These are phyloP conservation scores for Rhinophrynus dorsalis DNA, from an alignment of 2,797 vertebrate species.

Conservation along the genomic window DNA sequence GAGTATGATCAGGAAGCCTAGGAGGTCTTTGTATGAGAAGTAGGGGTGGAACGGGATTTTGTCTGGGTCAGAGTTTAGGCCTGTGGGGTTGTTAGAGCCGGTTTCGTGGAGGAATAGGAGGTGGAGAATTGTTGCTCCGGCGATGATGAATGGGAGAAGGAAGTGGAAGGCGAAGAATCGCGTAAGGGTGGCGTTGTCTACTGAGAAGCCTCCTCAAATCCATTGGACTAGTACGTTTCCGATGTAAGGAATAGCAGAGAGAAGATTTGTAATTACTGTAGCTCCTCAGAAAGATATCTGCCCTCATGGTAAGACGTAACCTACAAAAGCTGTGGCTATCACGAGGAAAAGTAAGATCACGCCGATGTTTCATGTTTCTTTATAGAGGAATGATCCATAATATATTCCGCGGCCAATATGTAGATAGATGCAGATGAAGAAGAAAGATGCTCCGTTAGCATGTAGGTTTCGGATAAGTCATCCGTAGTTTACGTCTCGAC, in stretches of 20 bases:
- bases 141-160: too few species aligned
- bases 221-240: constrained; percentile 16
- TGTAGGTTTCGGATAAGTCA: too few species aligned
- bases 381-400: constrained; percentile 22
- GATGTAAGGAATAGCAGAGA: neutral
- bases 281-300: constrained; percentile 64
- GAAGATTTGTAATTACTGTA: constrained; percentile 49
- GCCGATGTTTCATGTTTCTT: constrained; percentile 57
- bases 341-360: neutral
- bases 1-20: too few species aligned
- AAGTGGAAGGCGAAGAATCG: too few species aligned
- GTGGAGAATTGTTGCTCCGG: too few species aligned
- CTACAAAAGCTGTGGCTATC: constrained; percentile 53
- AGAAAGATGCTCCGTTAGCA: too few species aligned
- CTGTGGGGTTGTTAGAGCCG: too few species aligned
- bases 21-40: too few species aligned
- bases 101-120: too few species aligned
- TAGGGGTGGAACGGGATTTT: too few species aligned
- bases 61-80: too few species aligned
- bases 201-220: constrained; percentile 59
- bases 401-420: constrained; percentile 46
- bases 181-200: constrained; percentile 54
- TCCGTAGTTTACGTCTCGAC: constrained; percentile 54
- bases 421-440: constrained; percentile 56
- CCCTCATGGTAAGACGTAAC: constrained; percentile 55